Evolutionary conservation across 2,113 vertebrate genomes (phyloP), one percentile per base, ranked within the genome.

Genomic region (Meleagris gallopavo): DNA sequence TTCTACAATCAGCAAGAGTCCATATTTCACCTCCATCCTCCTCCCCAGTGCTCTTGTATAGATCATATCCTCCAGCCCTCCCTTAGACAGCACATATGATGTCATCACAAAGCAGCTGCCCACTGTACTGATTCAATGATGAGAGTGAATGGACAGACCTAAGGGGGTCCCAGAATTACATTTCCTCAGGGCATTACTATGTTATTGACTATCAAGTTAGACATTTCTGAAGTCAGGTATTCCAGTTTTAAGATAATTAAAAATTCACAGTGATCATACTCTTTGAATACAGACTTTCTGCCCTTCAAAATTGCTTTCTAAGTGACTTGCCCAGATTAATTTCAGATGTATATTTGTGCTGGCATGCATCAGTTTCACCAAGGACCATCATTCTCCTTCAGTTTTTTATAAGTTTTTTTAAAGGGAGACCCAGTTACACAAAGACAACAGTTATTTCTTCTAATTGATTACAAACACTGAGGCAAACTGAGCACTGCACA

Each of bases 31-130:
- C n/a, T 87, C 43, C 24, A 73, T 24, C 43, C 13, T 90, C 48
- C 38, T 38, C 12, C 46, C 45, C 46, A 38, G 34, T 8, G 21
- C 17, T 95, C 38, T 34, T 83, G 54, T 43, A 54, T 2, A 1
- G 54, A 34, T 29, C 12, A 50, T 70, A 45, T 50, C 77, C 45
- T 46, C 18, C 52, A 92, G 30, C 17, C 41, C 34, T 57, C 16
- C 16, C 34, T 10, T 1, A 13, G 1, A 0, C 41, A 6, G 22
- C 36, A n/a, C 2, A 1, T 15, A 29, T 0, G 0, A 7, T 20
- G 69, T 14, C 77, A 9, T 29, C 61, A 82, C 7, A 38, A 36
- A 67, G 78, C 85, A 50, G 74, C 32, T 84, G 73, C 46, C 74
- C 65, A 25, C 70, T 40, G 16, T 30, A 30, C 29, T 71, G 13